These are phyloP conservation scores for Pseudochromis fuscus DNA, from an alignment of 2,797 vertebrate genomes.

Conservation along the genomic window DNA sequence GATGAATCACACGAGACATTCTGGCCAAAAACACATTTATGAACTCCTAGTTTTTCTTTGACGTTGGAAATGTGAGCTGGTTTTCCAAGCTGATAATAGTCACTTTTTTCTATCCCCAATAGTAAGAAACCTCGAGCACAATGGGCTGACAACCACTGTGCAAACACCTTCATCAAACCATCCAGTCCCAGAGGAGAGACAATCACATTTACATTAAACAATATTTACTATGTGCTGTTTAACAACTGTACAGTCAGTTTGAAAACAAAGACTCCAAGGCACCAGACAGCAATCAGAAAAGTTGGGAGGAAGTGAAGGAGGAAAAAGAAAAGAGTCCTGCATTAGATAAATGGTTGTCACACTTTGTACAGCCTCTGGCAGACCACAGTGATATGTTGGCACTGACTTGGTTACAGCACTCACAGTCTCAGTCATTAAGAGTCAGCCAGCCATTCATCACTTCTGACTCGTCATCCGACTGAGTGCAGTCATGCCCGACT, in stretches of 20 bases:
- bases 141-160: not conserved
- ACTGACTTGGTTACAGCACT: not conserved
- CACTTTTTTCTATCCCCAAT: too few relatives aligned
- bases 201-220: not conserved
- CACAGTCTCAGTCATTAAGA: constrained; percentile 9
- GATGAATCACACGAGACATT: too few relatives aligned
- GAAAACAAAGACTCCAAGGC: not conserved
- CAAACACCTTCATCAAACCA: not conserved
- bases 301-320: too few relatives aligned
- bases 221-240: not conserved
- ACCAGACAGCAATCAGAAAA: too few relatives aligned
- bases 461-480: constrained; percentile 9
- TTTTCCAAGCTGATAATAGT: not conserved
- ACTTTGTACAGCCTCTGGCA: not conserved
- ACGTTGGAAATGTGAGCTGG: too few relatives aligned
- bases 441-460: constrained; percentile 28
- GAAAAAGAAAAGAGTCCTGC: not conserved
- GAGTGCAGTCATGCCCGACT: not conserved
- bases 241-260: not conserved
- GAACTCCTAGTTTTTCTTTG: too few relatives aligned
- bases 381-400: constrained; percentile 11
- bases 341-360: constrained; percentile 5
- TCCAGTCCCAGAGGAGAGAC: not conserved
- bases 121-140: too few relatives aligned
- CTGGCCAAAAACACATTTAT: too few relatives aligned